Evolutionary conservation across 2,888 invertebrate genomes (phyloP), one percentile per base, ranked within the genome.

Genomic region (Pandemis corylana): DNA sequence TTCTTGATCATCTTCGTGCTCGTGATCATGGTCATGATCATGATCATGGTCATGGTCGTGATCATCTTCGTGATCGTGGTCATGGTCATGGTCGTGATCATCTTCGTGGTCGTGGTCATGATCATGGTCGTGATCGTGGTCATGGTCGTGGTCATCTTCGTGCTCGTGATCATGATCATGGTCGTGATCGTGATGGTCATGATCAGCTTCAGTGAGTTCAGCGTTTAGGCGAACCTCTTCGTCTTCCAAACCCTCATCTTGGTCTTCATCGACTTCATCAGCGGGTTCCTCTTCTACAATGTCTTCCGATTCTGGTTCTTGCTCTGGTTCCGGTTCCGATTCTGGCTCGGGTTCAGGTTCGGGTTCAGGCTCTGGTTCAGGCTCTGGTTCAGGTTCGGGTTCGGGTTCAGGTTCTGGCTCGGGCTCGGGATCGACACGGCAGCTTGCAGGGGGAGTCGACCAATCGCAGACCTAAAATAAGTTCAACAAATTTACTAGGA

Each of bases 391-490:
- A 0, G 72, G 68, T 5, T 75, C 71, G 0, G 90, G 71, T 68
- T 83, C 84, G 0, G 79, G 75, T 63, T 82, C 82, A 7, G 89
- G 87, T 78, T 89, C 89, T 0, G 93, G 90, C 76, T 93, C 81
- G 9, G 77, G 73, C 15, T 80, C 68, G n/a, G 70, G 63, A 12
- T 71, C 68, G 61, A 71, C 53, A 49, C 77, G 77, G 76, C 93
- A 93, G 49, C 81, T 81, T 41, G 77, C 82, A 49, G 93, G 93
- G 61, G 86, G 81, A 5, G 78, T 67, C 13, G 89, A 87, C 83
- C 87, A 86, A 81, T 93, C 94, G 77, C 94, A 94, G 42, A 92
- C 84, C 94, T 94, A 79, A 59, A 81, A 82, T 10, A 41, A 63
- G 42, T 42, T n/a, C 5, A 9, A 63, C 7, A 49, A 46, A 20